Evolutionary conservation across 2,113 vertebrate species (phyloP).

Genomic region (Festucalex cinctus): DNA sequence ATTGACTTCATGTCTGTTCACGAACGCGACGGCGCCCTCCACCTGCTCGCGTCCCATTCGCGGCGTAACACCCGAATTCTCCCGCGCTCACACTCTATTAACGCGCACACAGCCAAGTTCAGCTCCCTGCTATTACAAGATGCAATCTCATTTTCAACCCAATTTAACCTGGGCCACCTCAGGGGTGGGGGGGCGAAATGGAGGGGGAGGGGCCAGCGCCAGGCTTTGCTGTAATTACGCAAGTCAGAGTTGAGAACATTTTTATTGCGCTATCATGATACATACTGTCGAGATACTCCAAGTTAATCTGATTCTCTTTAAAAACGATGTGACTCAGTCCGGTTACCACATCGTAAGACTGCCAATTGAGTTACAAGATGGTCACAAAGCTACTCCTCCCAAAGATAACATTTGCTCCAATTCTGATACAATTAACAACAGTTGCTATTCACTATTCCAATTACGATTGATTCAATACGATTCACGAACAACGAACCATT

Average conservation of each 20-base stretch:
- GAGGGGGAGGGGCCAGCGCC: constrained; percentile 45
- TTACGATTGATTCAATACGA: too few relatives aligned
- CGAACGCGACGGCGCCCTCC: constrained; percentile 70
- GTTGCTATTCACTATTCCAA: too few relatives aligned
- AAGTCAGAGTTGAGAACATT: background rate
- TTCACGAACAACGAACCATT: too few relatives aligned
- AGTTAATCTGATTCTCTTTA: background rate
- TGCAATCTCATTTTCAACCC: constrained; percentile 82
- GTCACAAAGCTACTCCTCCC: too few relatives aligned
- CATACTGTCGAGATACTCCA: background rate
- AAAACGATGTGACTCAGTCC: background rate
- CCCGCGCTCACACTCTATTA: constrained; percentile 80
- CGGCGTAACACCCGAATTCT: constrained; percentile 75
- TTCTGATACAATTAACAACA: too few relatives aligned
- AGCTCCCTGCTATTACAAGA: constrained; percentile 75
- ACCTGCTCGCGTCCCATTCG: constrained; percentile 75
- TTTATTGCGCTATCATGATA: background rate
- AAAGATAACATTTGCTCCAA: too few relatives aligned
- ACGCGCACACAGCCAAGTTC: constrained; percentile 74
- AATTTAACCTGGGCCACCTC: constrained; percentile 77
- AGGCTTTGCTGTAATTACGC: constrained; percentile 51
- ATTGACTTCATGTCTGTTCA: constrained; percentile 81
- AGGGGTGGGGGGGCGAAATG: constrained; percentile 34
- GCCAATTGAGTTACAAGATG: too few relatives aligned
- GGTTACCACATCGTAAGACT: too few relatives aligned